Evolutionary conservation across 1,140 invertebrate genomes (phyloP).

Genomic region (Cyclargus thomasi): DNA sequence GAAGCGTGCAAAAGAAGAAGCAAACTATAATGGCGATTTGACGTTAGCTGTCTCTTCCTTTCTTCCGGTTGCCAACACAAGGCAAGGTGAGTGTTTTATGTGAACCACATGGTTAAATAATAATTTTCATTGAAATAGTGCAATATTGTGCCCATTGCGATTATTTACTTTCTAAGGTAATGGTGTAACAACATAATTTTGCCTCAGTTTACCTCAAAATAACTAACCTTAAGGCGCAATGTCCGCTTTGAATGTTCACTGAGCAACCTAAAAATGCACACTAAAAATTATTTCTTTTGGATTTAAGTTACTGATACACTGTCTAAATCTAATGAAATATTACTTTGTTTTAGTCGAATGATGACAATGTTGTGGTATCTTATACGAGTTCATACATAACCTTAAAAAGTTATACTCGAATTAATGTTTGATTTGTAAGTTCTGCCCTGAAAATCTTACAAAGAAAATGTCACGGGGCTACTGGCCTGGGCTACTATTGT

Average conservation of each 20-base stretch:
- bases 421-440: too few relatives aligned
- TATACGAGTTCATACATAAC: not conserved
- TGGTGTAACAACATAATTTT: not conserved
- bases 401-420: not conserved
- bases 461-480: too few relatives aligned
- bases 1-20: not conserved
- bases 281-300: not conserved
- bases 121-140: slow-evolving; percentile 24
- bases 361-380: not conserved
- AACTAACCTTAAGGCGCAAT: not conserved
- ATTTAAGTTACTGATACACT: not conserved
- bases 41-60: slow-evolving; percentile 44
- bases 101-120: slow-evolving; percentile 55
- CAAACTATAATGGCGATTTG: not conserved
- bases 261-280: not conserved
- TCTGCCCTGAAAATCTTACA: too few relatives aligned
- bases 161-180: not conserved
- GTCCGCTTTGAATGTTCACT: not conserved
- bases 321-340: not conserved
- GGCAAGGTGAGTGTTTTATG: slow-evolving; percentile 61
- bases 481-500: too few relatives aligned
- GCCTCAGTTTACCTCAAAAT: not conserved
- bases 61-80: slow-evolving; percentile 66
- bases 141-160: not conserved
- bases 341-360: too few relatives aligned